phyloP scores from a whole-genome alignment of 2,888 invertebrate genomes.

The Alentia gelatinosa region DNA sequence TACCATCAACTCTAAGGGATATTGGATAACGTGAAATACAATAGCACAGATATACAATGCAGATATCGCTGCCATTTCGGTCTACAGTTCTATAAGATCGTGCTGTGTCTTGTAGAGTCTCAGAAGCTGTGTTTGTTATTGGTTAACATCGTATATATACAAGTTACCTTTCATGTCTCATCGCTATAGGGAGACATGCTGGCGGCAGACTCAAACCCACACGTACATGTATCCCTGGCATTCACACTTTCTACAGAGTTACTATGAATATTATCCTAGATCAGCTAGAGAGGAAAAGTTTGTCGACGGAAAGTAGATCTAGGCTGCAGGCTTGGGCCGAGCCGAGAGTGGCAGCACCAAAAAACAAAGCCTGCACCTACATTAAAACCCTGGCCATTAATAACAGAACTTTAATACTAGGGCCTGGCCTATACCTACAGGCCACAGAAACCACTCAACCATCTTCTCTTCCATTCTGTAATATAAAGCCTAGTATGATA shows the following conservation, averaged over 20 bases:
- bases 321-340: background rate
- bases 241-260: background rate
- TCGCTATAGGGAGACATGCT: background rate
- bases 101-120: background rate
- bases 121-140: slow-evolving; percentile 18
- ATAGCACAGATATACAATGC: slow-evolving; percentile 8
- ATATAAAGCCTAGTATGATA: background rate
- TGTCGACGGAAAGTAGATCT: slow-evolving; percentile 15
- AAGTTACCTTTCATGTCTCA: background rate
- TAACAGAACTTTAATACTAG: background rate
- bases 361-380: background rate
- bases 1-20: background rate
- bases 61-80: background rate
- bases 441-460: background rate
- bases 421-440: background rate
- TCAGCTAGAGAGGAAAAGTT: background rate
- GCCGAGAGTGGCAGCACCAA: slow-evolving; percentile 1
- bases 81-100: background rate
- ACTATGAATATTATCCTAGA: background rate
- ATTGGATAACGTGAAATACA: background rate
- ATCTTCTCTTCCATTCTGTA: background rate
- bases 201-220: background rate
- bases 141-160: background rate
- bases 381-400: background rate
- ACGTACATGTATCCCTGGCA: background rate